Conservation (phyloP, 2,113 vertebrate species). For the Nansenia antarctica region DNA sequence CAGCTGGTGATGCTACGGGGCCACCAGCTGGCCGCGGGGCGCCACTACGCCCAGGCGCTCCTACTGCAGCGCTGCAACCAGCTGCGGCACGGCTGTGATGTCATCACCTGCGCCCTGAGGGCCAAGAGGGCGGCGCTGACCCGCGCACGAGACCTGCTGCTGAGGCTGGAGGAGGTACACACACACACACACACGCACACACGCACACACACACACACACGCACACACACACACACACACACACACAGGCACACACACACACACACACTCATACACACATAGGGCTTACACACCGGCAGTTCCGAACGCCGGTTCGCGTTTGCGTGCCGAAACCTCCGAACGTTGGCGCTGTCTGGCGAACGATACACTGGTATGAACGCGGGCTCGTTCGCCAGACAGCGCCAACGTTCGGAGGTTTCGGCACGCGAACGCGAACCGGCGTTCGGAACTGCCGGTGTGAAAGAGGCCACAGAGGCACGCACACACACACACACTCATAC, state of each 20-base stretch:
- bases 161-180: slow-evolving; percentile 83
- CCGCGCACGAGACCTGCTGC: slow-evolving; percentile 83
- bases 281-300: no score
- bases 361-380: no score
- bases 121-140: slow-evolving; percentile 77
- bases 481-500: neutral
- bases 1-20: slow-evolving; percentile 87
- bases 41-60: slow-evolving; percentile 92
- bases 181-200: neutral
- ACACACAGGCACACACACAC: neutral
- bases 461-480: no score
- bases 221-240: slow-evolving; percentile 6
- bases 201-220: slow-evolving; percentile 4
- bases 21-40: slow-evolving; percentile 88
- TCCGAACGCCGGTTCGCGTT: no score
- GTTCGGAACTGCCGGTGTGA: no score
- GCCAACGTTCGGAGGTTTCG: no score
- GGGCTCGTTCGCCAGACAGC: no score
- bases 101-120: slow-evolving; percentile 80
- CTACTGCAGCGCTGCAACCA: slow-evolving; percentile 95
- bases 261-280: no score
- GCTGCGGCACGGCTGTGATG: slow-evolving; percentile 85
- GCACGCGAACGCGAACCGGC: no score
- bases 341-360: no score
- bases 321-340: no score